Base-by-base conservation (phyloP, 2,888 invertebrate genomes). In the Agrotis clavis region DNA sequence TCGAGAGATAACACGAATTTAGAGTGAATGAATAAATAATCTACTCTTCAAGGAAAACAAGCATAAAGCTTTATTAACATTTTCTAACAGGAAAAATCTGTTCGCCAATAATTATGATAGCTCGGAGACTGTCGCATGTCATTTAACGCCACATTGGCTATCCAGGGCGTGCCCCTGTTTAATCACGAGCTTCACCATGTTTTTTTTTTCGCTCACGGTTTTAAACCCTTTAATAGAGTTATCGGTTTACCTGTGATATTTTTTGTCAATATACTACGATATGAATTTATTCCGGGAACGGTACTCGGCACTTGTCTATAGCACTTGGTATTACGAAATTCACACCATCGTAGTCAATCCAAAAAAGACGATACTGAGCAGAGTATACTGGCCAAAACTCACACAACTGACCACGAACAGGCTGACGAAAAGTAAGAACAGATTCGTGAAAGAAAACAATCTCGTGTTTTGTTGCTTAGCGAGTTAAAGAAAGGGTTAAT, bases 131-230 rank as follows among this genome's bases (percentile, higher is more conserved):
- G 57, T 53, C 41, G 72, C 74, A 60, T 67, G 71, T 62, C 67
- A 81, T 78, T 81, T 70, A 65, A 68, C 84, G 84, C 71, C 67
- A 69, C 84, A 75, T 75, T 81, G 71, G 48, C 67, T 75, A 83
- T 75, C 53, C 72, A 75, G 83, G 75, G 54, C 79, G 54, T 60
- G 79, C 56, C 84, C 84, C 67, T 70, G 63, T 78, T 76, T 66
- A 9, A 60, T 60, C 62, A 66, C 70, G 14, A 41, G 25, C 14
- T 47, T 41, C 35, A 47, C 47, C 25, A 78, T 62, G 18, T 35
- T 75, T 66, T 74, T 70, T 74, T 35, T 35, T 35, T 35, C 35
- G 16, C 45, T 62, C 61, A 16, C 4, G 19, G 18, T 67, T 51
- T 5, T 13, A 47, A 35, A 6, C 25, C 18, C 18, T 56, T 19